Conservation (phyloP, 92 coral and sea anemone genomes). For the Actinernus sp. region DNA sequence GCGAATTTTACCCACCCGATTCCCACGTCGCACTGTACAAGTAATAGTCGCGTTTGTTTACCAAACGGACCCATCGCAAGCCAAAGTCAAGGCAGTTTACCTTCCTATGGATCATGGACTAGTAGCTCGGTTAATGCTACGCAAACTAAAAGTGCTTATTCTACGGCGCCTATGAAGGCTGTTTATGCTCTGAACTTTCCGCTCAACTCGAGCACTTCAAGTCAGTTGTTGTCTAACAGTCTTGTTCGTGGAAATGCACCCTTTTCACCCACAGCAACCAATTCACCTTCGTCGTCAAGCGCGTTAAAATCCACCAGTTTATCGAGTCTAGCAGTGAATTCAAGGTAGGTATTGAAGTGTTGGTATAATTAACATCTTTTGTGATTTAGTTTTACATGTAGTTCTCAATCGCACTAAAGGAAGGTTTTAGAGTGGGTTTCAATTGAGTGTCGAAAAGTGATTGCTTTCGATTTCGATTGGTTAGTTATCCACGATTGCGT, state of each 20-base stretch:
- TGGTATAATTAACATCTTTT: not conserved
- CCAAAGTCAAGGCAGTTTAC: constrained; percentile 50
- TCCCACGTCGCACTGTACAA: constrained; percentile 38
- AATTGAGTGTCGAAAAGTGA: no score
- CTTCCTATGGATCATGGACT: constrained; percentile 48
- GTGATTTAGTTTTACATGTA: no score
- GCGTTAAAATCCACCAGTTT: constrained; percentile 50
- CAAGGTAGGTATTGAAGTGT: constrained; percentile 45
- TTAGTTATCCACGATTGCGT: not conserved
- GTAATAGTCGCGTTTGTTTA: constrained; percentile 53
- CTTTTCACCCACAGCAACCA: constrained; percentile 83
- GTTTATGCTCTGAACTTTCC: constrained; percentile 98
- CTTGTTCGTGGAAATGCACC: constrained; percentile 91
- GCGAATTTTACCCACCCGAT: constrained; percentile 74
- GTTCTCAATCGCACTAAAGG: no score
- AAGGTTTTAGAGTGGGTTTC: no score
- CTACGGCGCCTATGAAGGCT: constrained; percentile 97
- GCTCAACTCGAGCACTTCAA: constrained; percentile 80
- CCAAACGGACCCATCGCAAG: constrained; percentile 88
- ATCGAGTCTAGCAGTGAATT: constrained; percentile 28
- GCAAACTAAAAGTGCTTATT: constrained; percentile 72
- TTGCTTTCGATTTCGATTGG: no score
- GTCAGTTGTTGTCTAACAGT: constrained; percentile 78
- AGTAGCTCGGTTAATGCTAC: constrained; percentile 58
- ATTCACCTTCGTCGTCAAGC: constrained; percentile 32